Evolutionary conservation across 2,888 invertebrate species (phyloP).

Genomic region (Petrophora chlorosata): DNA sequence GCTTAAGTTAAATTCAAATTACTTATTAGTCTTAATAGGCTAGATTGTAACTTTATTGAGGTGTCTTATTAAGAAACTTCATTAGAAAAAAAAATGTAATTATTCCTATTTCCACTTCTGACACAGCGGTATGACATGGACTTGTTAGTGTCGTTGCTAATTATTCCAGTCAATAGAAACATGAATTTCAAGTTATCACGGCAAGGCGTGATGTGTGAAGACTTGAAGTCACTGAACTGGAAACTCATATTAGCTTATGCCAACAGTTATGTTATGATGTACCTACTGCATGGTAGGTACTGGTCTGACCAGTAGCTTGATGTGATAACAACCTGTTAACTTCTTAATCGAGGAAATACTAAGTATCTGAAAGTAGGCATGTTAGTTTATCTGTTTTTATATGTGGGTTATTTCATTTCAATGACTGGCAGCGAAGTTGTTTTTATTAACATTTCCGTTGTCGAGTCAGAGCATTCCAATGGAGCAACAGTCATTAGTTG

Average conservation of each 20-base stretch:
- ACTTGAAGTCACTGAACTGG: conserved; percentile 36
- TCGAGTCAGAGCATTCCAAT: conserved; percentile 16
- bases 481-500: conserved; percentile 8
- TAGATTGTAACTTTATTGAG: too few species aligned
- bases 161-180: conserved; percentile 38
- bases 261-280: conserved; percentile 10
- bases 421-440: neutral
- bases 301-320: conserved; percentile 12
- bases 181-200: conserved; percentile 31
- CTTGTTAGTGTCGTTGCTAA: conserved; percentile 30
- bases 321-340: conserved; percentile 16
- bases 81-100: too few species aligned
- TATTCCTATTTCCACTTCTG: too few species aligned
- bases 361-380: neutral
- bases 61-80: too few species aligned
- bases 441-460: conserved; percentile 4
- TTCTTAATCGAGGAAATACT: conserved; percentile 12
- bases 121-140: too few species aligned
- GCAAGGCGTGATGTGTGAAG: conserved; percentile 22
- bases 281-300: conserved; percentile 1
- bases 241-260: conserved; percentile 24
- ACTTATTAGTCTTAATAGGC: too few species aligned
- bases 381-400: neutral
- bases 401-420: neutral
- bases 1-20: too few species aligned